These are phyloP conservation scores for Cephus cinctus DNA, from an alignment of 1,140 invertebrate genomes.

Conservation along the genomic window DNA sequence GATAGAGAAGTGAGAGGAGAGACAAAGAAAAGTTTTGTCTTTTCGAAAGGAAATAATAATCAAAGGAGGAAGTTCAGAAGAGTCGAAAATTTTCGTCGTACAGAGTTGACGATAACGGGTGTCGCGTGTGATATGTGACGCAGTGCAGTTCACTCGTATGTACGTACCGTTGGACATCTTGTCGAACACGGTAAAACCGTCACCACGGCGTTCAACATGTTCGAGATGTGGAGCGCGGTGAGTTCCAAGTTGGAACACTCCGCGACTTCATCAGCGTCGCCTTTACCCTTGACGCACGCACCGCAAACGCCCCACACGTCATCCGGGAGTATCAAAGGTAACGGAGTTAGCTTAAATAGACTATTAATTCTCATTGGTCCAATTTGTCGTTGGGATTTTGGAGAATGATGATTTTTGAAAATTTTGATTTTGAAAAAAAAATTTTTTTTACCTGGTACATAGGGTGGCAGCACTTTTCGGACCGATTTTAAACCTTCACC, in stretches of 20 bases:
- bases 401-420: too few species aligned
- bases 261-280: constrained; percentile 53
- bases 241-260: constrained; percentile 75
- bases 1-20: too few species aligned
- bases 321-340: constrained; percentile 85
- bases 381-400: too few species aligned
- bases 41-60: background rate
- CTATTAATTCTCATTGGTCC: too few species aligned
- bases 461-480: too few species aligned
- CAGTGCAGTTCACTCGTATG: constrained; percentile 8
- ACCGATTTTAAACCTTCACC: too few species aligned
- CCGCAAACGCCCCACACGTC: constrained; percentile 73
- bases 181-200: constrained; percentile 30
- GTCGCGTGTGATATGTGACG: constrained; percentile 28
- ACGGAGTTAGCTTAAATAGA: too few species aligned
- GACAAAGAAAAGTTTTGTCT: too few species aligned
- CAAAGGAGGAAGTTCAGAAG: background rate
- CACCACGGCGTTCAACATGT: constrained; percentile 71
- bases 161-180: constrained; percentile 12
- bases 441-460: too few species aligned
- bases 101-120: too few species aligned
- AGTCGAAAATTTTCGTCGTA: too few species aligned
- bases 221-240: constrained; percentile 85
- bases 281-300: constrained; percentile 50
- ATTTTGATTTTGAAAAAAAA: too few species aligned